Base-by-base conservation (phyloP, 2,113 vertebrate species). In the Pollimyrus isidori region DNA sequence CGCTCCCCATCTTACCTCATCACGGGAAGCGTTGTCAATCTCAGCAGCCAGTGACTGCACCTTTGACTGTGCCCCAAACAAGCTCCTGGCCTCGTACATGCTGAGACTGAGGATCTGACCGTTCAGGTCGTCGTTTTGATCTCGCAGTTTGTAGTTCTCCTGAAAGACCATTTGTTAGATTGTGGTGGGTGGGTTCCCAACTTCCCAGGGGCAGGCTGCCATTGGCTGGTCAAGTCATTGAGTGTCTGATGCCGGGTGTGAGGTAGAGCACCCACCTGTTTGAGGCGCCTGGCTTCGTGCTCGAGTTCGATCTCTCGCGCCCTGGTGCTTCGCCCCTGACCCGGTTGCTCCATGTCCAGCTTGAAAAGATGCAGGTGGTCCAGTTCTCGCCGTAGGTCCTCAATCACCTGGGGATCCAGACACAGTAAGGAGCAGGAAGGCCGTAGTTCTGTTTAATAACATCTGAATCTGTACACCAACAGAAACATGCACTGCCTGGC, bases 71-170 rank as follows among this genome's bases (percentile, higher is more conserved):
- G 97, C 97, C 86, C 97, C 95, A 88, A 99, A 98, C 90, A 99
- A 96, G 93, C 97, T 98, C 95, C 98, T 98, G 2, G 98, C 97
- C 94, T 99, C 98, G 0, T 99, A 99, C 90, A 99, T 94, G 93
- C 98, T 99, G 89, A 99, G 97, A 92, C 97, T 99, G 90, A 99
- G 96, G 88, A 99, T 99, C 94, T 99, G 98, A 82, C 97, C 98
- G 1, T 98, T 99, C 89, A 99, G 95, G 93, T 99, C 98, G 0
- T 99, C 98, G 0, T 99, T 99, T 95, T 99, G 98, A 91, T 99
- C 98, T 73, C 97, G 95, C 65, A 99, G 96, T 92, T 99, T 99
- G 82, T 97, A 94, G 92, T 99, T 99, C 93, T 99, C 98, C 98
- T 99, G 56, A 15, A 89, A 46, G 23, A 58, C 6, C 58, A 39